A percentile compares a stretch with the other conserved stretches of the same genome.
These are phyloP conservation scores for Leucoma salicis DNA, from an alignment of 2,888 invertebrate species.

Conservation along the genomic window DNA sequence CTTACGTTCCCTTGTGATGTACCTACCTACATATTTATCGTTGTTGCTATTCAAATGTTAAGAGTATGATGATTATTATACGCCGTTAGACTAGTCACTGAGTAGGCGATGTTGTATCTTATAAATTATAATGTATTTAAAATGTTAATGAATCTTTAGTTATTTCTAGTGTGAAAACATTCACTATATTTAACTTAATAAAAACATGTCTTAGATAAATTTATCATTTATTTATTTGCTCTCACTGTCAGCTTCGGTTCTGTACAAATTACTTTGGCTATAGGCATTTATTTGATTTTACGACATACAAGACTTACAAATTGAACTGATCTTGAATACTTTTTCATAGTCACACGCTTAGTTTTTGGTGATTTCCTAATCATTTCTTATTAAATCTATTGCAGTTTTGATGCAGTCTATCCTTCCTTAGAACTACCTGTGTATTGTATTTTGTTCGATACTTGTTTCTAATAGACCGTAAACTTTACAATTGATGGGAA, in stretches of 20 bases:
- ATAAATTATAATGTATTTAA: conserved; percentile 72
- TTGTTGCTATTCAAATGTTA: conserved; percentile 71
- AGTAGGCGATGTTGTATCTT: conserved; percentile 77
- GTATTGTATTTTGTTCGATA: no score
- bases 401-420: no score
- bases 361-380: no score
- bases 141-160: conserved; percentile 77
- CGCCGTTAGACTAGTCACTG: conserved; percentile 80
- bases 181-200: conserved; percentile 66
- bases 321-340: no score
- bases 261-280: background rate
- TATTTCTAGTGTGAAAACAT: conserved; percentile 71
- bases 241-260: conserved; percentile 44
- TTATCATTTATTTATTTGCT: conserved; percentile 68
- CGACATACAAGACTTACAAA: no score
- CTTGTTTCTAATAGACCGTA: no score
- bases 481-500: no score
- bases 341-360: no score
- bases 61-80: conserved; percentile 58
- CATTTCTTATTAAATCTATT: no score
- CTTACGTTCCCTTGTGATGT: conserved; percentile 60
- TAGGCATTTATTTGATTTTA: no score
- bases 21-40: conserved; percentile 62
- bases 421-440: no score
- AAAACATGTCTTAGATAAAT: conserved; percentile 61